Conservation (phyloP, 2,113 vertebrate genomes). For the Gracilinanus agilis region DNA sequence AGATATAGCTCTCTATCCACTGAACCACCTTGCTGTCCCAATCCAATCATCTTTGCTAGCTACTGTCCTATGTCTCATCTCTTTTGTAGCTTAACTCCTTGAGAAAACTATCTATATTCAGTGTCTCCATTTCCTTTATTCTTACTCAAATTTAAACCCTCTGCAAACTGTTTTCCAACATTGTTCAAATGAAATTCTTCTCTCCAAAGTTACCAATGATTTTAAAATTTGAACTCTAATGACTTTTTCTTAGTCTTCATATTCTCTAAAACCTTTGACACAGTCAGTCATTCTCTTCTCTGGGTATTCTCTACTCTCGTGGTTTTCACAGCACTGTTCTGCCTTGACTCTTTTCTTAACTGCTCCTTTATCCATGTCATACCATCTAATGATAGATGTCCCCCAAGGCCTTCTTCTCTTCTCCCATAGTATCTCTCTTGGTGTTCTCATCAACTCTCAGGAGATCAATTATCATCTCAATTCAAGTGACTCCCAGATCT, state of each 20-base stretch:
- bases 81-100: not conserved
- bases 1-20: too few relatives aligned
- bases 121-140: not conserved
- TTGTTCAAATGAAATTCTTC: not conserved
- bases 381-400: not conserved
- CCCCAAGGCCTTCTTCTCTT: not conserved
- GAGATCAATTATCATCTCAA: not conserved
- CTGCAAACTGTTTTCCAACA: not conserved
- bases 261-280: not conserved
- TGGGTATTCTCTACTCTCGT: not conserved
- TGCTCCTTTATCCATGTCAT: not conserved
- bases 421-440: not conserved
- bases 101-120: not conserved
- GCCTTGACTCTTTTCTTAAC: not conserved
- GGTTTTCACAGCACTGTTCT: not conserved
- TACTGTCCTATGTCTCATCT: not conserved
- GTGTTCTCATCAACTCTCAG: not conserved
- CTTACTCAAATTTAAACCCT: not conserved
- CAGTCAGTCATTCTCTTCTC: not conserved
- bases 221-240: not conserved
- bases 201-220: not conserved
- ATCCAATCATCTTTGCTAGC: not conserved
- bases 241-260: not conserved
- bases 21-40: not conserved
- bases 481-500: not conserved